Percentiles rank a stretch among this genome's conserved stretches.
Conservation (phyloP, 2,113 vertebrate genomes). For the Microtus ochrogaster region DNA sequence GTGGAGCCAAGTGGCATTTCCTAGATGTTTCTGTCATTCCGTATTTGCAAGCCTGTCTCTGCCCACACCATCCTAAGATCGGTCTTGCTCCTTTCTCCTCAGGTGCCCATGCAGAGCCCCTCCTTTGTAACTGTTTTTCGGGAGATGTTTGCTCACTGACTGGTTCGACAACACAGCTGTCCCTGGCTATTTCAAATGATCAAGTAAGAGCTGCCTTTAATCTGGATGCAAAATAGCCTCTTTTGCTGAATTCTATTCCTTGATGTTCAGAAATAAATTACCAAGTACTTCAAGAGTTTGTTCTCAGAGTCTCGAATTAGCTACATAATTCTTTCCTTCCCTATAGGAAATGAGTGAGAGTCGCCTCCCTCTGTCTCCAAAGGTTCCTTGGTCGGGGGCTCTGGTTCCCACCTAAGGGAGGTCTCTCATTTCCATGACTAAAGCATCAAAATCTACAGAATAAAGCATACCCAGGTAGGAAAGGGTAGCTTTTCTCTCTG, state of each 20-base stretch:
- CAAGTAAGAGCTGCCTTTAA: constrained; percentile 31
- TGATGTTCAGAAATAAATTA: constrained; percentile 63
- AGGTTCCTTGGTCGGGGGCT: background rate
- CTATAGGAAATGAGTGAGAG: background rate
- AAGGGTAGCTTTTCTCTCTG: background rate
- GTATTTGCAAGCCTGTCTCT: background rate
- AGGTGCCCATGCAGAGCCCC: background rate
- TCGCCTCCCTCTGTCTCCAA: background rate
- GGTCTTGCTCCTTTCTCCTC: constrained; percentile 27
- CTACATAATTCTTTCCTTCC: background rate
- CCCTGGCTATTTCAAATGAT: constrained; percentile 60
- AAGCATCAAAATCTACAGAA: constrained; percentile 7
- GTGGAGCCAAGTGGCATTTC: background rate
- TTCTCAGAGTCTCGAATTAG: constrained; percentile 56
- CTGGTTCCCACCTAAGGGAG: background rate
- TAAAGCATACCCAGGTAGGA: background rate
- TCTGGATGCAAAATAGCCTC: constrained; percentile 68
- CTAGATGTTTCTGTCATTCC: background rate
- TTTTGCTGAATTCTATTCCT: constrained; percentile 68
- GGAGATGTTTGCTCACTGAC: constrained; percentile 51
- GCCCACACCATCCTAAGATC: background rate
- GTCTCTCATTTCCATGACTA: background rate
- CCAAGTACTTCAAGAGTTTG: constrained; percentile 63
- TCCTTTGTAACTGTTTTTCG: background rate
- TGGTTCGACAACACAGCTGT: constrained; percentile 27